Evolutionary conservation across 2,888 invertebrate genomes (phyloP).

Genomic region (Philopedon plagiatum): DNA sequence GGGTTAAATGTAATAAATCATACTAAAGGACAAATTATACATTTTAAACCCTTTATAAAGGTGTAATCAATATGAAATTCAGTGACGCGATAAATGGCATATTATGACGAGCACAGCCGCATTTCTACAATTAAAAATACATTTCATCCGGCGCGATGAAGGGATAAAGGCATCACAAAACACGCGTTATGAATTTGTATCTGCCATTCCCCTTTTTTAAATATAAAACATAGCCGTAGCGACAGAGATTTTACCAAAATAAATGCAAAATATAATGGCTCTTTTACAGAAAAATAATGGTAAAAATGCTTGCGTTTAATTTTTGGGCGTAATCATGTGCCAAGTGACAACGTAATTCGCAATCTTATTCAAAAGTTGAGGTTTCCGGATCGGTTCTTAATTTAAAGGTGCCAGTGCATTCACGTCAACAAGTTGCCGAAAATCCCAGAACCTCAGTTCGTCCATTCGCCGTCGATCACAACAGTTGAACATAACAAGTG

Average conservation of each 20-base stretch:
- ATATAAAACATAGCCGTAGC: not conserved
- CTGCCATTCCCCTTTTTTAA: not conserved
- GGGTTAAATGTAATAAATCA: constrained; percentile 9
- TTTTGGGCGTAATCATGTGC: too few relatives aligned
- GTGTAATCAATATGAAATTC: constrained; percentile 33
- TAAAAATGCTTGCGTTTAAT: too few relatives aligned
- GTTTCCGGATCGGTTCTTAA: too few relatives aligned
- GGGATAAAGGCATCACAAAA: constrained; percentile 21
- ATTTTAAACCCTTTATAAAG: constrained; percentile 20
- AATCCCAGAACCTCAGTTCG: too few relatives aligned
- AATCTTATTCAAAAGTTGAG: too few relatives aligned
- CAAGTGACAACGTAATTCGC: too few relatives aligned
- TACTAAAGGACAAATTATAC: constrained; percentile 25
- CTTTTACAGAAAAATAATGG: too few relatives aligned
- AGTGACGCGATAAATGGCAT: constrained; percentile 34
- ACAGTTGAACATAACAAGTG: too few relatives aligned
- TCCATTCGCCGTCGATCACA: too few relatives aligned
- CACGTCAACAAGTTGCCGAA: too few relatives aligned
- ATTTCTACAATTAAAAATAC: constrained; percentile 33
- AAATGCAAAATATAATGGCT: too few relatives aligned
- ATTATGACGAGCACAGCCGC: constrained; percentile 28
- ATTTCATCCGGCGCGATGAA: constrained; percentile 5
- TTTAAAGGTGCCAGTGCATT: too few relatives aligned
- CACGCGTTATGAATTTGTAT: constrained; percentile 10
- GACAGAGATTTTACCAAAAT: not conserved